Base-by-base conservation (phyloP, 2,113 vertebrate species). In the Hippocampus abdominalis region DNA sequence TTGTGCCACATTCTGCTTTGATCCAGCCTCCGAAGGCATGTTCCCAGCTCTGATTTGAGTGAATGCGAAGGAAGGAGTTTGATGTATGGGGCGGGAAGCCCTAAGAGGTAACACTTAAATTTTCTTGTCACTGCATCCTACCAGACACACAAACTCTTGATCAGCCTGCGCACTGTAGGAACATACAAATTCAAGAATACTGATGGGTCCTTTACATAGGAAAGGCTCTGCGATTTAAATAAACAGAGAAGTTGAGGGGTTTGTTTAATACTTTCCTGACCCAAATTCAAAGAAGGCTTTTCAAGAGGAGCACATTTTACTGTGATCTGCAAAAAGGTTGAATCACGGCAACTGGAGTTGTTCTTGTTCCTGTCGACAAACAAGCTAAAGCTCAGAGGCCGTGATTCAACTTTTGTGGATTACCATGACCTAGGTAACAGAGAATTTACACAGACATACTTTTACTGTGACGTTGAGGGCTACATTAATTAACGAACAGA, bases 101-200 rank as follows among this genome's bases (percentile, higher is more conserved):
- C 84, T 87, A 88, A 86, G 88, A 87, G 90, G 88, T 85, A 88
- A 84, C 88, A 88, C 86, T 88, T 91, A 82, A 60, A 74, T 69
- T 62, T 80, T 84, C 72, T 81, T 85, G 87, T 87, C 82, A 83
- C 80, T 82, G 84, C 82, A 75, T 83, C 81, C 72, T 80, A 79
- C 81, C 79, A 86, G 81, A 88, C 86, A 87, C 75, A 86, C 77
- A 70, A 76, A 85, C 75, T 79, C 87, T 88, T 89, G 86, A 86
- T 83, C 85, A 75, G 77, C 79, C 75, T 78, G 89, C 83, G 88
- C 78, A 78, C 85, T 84, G 71, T 68, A 83, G 73, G 61, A 76
- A 69, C 29, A 79, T 77, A 75, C 77, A 75, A 49, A 66, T 64
- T 76, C 76, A 72, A 72, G 75, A 84, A 76, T 53, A 25, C 68